These are phyloP conservation scores for Leptura quadrifasciata DNA, from an alignment of 2,888 invertebrate genomes.

Conservation along the genomic window DNA sequence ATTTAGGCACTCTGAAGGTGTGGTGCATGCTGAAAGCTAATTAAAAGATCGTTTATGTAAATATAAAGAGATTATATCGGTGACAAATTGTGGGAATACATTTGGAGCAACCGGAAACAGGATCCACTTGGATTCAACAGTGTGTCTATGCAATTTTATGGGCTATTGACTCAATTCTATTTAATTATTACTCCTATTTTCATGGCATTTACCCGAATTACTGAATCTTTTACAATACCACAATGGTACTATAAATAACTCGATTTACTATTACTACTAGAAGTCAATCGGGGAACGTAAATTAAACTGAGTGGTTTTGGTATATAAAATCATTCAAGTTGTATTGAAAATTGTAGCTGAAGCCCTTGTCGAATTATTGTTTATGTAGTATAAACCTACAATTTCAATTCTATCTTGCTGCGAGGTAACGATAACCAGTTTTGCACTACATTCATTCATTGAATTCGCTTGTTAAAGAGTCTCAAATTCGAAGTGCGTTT, in stretches of 20 bases:
- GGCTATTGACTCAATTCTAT: constrained; percentile 41
- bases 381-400: no score
- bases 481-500: no score
- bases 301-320: neutral
- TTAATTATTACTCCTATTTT: constrained; percentile 2
- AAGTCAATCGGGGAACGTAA: neutral
- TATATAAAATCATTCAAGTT: no score
- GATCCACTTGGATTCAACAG: constrained; percentile 22
- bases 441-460: no score
- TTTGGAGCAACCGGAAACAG: constrained; percentile 38
- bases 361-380: no score
- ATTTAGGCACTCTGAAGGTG: constrained; percentile 30
- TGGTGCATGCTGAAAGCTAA: constrained; percentile 28
- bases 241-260: constrained; percentile 16
- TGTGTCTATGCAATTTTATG: constrained; percentile 41
- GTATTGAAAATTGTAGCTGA: no score
- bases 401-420: no score
- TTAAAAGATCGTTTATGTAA: constrained; percentile 12
- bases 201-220: constrained; percentile 22
- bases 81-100: constrained; percentile 43
- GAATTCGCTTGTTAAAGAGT: no score
- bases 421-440: no score
- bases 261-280: constrained; percentile 24
- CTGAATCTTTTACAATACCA: constrained; percentile 7
- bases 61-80: constrained; percentile 13